Evolutionary conservation across 64 coral and sea anemone genomes (phyloP).

Genomic region (Dendronephthya gigantea): DNA sequence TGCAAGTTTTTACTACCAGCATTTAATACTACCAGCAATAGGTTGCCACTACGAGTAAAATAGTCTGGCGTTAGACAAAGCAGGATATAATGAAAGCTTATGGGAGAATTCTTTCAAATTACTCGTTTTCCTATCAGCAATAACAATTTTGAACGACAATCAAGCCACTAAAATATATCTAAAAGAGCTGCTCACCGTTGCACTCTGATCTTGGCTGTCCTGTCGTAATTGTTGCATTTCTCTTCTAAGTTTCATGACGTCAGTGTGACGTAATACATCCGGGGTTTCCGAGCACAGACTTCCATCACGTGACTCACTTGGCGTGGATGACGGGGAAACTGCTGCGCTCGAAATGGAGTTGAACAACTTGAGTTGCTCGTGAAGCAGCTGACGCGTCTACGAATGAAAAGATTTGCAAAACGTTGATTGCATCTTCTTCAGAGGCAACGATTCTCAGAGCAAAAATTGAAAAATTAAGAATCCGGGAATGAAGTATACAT

Average conservation of each 20-base stretch:
- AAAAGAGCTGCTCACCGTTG: not conserved
- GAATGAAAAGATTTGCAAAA: not conserved
- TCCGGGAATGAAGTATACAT: too few relatives aligned
- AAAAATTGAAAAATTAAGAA: too few relatives aligned
- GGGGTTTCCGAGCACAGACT: not conserved
- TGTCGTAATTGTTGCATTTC: not conserved
- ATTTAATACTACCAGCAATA: too few relatives aligned
- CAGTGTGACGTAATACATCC: not conserved
- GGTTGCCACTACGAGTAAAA: too few relatives aligned
- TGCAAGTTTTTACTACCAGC: too few relatives aligned
- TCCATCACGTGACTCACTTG: not conserved
- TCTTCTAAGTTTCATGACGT: not conserved
- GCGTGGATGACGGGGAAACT: not conserved
- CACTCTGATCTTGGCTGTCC: not conserved
- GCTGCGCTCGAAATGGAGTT: not conserved
- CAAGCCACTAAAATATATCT: not conserved
- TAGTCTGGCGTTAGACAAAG: not conserved
- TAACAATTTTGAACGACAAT: too few relatives aligned
- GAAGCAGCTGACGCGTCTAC: not conserved
- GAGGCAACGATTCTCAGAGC: too few relatives aligned
- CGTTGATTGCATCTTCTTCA: too few relatives aligned
- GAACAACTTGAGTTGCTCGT: constrained; percentile 1
- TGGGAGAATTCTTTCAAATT: too few relatives aligned
- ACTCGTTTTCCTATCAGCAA: too few relatives aligned
- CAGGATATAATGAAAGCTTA: too few relatives aligned